A percentile compares a stretch with the other conserved stretches of the same genome.
phyloP scores from a whole-genome alignment of 2,797 vertebrate species.

The Characodon lateralis region DNA sequence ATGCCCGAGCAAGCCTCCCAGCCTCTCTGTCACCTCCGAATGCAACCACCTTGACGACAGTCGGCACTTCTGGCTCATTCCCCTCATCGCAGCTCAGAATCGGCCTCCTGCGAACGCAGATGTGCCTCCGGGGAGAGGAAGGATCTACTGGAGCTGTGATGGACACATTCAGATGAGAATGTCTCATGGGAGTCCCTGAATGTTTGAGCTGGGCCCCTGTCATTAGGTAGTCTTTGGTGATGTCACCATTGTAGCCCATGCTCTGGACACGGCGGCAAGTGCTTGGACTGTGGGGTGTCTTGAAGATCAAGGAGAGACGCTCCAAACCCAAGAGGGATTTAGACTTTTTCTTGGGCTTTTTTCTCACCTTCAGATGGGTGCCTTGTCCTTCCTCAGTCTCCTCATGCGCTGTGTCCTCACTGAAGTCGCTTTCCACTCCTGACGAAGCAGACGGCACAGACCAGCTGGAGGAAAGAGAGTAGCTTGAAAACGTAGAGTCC shows the following conservation, averaged over 20 bases:
- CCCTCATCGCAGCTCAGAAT: conserved; percentile 88
- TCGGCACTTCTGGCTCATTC: conserved; percentile 44
- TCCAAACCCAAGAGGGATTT: conserved; percentile 76
- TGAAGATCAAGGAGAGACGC: conserved; percentile 84
- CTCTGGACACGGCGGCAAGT: conserved; percentile 84
- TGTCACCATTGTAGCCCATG: conserved; percentile 72
- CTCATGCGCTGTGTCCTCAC: conserved; percentile 82
- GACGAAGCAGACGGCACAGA: conserved; percentile 85
- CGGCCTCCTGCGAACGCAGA: conserved; percentile 84
- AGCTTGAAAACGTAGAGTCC: conserved; percentile 79
- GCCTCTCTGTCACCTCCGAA: conserved; percentile 92
- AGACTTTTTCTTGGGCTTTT: conserved; percentile 77
- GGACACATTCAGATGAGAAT: conserved; percentile 41
- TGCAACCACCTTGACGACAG: conserved; percentile 87
- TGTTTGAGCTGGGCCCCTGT: conserved; percentile 71
- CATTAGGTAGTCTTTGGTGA: conserved; percentile 43
- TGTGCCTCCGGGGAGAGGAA: conserved; percentile 53
- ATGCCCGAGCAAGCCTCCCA: conserved; percentile 91
- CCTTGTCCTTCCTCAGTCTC: conserved; percentile 80
- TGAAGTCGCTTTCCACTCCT: conserved; percentile 89
- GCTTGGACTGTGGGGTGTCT: conserved; percentile 76
- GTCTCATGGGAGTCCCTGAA: conserved; percentile 78
- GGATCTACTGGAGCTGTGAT: conserved; percentile 3
- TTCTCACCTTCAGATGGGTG: conserved; percentile 46
- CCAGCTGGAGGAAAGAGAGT: conserved; percentile 76